Conservation (phyloP, 2,888 invertebrate species). For the Biston stratarius region DNA sequence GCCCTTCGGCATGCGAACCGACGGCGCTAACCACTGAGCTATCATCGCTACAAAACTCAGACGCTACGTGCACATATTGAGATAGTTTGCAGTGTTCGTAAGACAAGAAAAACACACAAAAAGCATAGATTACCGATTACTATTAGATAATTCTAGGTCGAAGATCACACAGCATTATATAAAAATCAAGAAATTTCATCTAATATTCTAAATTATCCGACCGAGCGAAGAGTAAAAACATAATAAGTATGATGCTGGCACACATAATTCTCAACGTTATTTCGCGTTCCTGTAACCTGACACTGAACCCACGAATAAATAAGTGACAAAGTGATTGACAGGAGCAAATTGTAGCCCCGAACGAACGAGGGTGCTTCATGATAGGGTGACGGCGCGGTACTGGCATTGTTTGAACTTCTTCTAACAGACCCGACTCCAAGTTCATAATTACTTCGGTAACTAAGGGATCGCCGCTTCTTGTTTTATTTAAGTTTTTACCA, state of each 20-base stretch:
- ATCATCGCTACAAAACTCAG: too few relatives aligned
- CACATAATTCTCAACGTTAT: not conserved
- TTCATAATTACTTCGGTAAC: conserved; percentile 28
- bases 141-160: too few relatives aligned
- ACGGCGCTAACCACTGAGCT: too few relatives aligned
- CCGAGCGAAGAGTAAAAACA: too few relatives aligned
- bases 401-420: conserved; percentile 17
- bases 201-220: too few relatives aligned
- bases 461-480: conserved; percentile 1
- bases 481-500: conserved; percentile 18
- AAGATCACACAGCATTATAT: too few relatives aligned
- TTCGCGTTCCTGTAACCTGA: not conserved
- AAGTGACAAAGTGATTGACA: conserved; percentile 23
- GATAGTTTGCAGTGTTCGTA: too few relatives aligned
- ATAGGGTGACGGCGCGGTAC: conserved; percentile 14
- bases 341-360: conserved; percentile 14
- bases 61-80: too few relatives aligned
- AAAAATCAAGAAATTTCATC: too few relatives aligned
- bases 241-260: not conserved
- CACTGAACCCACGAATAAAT: conserved; percentile 10
- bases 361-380: conserved; percentile 9
- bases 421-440: conserved; percentile 14
- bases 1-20: too few relatives aligned
- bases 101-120: too few relatives aligned
- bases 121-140: too few relatives aligned